Percentiles rank a stretch among this genome's conserved stretches.
Conservation (phyloP, 2,888 invertebrate genomes). For the Mesorhabditis sp. region DNA sequence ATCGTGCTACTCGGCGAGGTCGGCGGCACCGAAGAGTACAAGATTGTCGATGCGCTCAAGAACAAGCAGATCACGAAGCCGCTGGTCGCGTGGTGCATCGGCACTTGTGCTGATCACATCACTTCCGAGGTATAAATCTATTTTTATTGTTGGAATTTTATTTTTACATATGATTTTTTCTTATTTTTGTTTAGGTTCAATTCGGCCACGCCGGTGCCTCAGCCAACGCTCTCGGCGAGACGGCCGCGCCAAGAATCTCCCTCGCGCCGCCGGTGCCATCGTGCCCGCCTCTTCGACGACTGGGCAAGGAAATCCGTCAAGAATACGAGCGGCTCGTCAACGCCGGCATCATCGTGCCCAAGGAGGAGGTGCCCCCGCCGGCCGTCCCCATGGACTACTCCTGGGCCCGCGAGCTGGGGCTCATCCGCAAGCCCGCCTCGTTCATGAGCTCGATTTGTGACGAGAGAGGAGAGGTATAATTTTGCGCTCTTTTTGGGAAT, state of each 20-base stretch:
- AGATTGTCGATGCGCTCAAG: conserved; percentile 82
- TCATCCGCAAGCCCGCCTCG: conserved; percentile 96
- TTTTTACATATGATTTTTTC: conserved; percentile 3
- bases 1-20: conserved; percentile 91
- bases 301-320: conserved; percentile 68
- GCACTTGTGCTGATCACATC: conserved; percentile 68
- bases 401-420: conserved; percentile 94
- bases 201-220: conserved; percentile 99
- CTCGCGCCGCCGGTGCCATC: conserved; percentile 75
- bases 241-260: conserved; percentile 87
- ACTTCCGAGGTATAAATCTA: conserved; percentile 60
- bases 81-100: conserved; percentile 96
- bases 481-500: not conserved
- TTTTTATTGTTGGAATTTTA: not conserved
- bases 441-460: conserved; percentile 99
- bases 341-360: conserved; percentile 76
- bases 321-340: conserved; percentile 70
- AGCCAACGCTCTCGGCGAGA: conserved; percentile 87
- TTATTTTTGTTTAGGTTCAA: conserved; percentile 70
- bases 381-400: conserved; percentile 99
- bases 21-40: conserved; percentile 96
- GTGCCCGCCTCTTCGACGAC: conserved; percentile 92
- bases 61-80: conserved; percentile 80
- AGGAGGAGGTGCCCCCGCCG: conserved; percentile 89
- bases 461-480: conserved; percentile 77